phyloP scores from a whole-genome alignment of 2,113 vertebrate species.

The Gallinago undulata region DNA sequence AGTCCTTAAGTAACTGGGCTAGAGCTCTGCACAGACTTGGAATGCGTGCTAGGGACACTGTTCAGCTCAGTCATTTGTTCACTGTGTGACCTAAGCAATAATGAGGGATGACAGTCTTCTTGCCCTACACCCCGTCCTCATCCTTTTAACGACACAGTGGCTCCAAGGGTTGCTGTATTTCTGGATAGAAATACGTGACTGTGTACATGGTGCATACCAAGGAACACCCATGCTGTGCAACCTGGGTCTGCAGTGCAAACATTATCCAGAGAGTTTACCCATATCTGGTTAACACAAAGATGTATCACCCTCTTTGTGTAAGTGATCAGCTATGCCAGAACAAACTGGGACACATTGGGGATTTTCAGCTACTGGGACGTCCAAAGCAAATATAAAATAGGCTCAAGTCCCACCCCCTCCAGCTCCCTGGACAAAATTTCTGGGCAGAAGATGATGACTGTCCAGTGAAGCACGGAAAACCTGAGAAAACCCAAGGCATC shows the following conservation, averaged over 20 bases:
- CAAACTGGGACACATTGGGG: neutral
- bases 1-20: neutral
- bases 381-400: neutral
- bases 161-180: neutral
- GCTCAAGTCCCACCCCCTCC: neutral
- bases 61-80: neutral
- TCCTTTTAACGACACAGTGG: neutral
- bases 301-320: neutral
- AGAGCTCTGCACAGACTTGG: neutral
- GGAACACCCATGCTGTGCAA: neutral
- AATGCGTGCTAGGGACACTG: neutral
- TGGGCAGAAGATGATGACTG: neutral
- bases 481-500: neutral
- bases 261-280: fast-evolving
- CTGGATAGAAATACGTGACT: neutral
- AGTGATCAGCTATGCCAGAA: neutral
- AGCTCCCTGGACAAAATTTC: neutral
- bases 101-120: neutral
- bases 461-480: neutral
- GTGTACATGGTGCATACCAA: neutral
- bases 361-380: neutral
- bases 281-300: neutral
- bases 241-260: neutral
- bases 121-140: neutral
- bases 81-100: neutral